phyloP scores from a whole-genome alignment of 2,113 vertebrate genomes.

The Nibea coibor region DNA sequence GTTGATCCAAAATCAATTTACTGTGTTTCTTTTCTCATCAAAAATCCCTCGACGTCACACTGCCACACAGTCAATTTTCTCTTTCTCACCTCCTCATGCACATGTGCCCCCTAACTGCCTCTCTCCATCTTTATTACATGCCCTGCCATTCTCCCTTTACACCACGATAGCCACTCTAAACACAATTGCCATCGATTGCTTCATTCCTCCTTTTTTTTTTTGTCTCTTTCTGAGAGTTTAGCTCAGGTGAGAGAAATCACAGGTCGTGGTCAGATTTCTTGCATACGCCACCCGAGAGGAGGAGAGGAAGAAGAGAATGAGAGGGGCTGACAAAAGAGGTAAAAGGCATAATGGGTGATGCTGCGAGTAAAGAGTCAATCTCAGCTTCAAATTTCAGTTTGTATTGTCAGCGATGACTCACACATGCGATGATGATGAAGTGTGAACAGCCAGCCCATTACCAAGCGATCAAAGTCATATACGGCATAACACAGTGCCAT shows the following conservation, averaged over 20 bases:
- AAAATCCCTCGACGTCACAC: constrained; percentile 35
- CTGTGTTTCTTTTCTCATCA: constrained; percentile 40
- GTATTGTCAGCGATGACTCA: constrained; percentile 30
- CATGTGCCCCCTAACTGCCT: constrained; percentile 38
- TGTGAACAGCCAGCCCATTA: constrained; percentile 20
- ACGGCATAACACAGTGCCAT: background rate
- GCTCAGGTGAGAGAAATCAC: constrained; percentile 12
- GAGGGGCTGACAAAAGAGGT: background rate
- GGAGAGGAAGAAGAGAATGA: background rate
- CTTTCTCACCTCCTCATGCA: constrained; percentile 18
- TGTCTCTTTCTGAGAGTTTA: constrained; percentile 22
- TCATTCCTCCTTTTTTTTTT: constrained; percentile 51
- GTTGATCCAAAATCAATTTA: constrained; percentile 58
- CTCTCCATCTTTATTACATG: constrained; percentile 54
- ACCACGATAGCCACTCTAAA: constrained; percentile 46
- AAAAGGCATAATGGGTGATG: background rate
- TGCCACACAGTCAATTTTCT: constrained; percentile 60
- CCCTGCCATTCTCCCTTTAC: constrained; percentile 53
- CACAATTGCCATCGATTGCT: constrained; percentile 60
- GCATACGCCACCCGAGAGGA: background rate
- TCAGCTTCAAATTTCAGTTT: constrained; percentile 21
- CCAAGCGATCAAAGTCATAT: constrained; percentile 1
- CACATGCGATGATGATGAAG: constrained; percentile 4
- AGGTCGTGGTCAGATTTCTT: background rate
- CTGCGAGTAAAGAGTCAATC: background rate